Percentiles rank a stretch among this genome's conserved stretches.
phyloP scores from a whole-genome alignment of 1,140 invertebrate genomes.

The Carcinoscorpius rotundicauda region DNA sequence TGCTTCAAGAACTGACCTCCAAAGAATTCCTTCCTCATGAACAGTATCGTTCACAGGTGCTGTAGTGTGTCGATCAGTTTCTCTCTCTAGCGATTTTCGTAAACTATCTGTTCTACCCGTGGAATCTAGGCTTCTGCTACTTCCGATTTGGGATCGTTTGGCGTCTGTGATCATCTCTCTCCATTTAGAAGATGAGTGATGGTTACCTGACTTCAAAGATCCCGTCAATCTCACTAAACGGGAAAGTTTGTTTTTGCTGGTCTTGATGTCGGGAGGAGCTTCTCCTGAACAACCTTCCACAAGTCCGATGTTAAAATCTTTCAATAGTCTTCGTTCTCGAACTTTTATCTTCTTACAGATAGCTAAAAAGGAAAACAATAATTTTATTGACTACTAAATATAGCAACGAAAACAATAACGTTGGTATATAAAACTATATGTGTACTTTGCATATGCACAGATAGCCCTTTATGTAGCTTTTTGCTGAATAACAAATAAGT shows the following conservation, averaged over 20 bases:
- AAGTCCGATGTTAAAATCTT: slow-evolving; percentile 77
- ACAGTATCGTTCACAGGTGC: too few species aligned
- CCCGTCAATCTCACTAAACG: slow-evolving; percentile 10
- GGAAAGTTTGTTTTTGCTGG: slow-evolving; percentile 10
- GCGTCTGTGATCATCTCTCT: slow-evolving; percentile 17
- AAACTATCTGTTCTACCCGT: background rate
- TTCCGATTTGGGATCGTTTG: slow-evolving; percentile 14
- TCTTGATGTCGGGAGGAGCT: slow-evolving; percentile 10
- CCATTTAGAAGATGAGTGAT: slow-evolving; percentile 12
- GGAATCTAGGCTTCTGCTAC: background rate
- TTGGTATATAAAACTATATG: too few species aligned
- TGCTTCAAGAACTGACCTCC: too few species aligned
- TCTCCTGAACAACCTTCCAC: slow-evolving; percentile 42
- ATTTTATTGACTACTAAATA: background rate
- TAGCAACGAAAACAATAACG: background rate
- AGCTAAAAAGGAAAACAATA: slow-evolving; percentile 36
- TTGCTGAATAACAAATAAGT: too few species aligned
- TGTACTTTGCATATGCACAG: too few species aligned
- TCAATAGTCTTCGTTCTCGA: slow-evolving; percentile 69
- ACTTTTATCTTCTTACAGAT: slow-evolving; percentile 67
- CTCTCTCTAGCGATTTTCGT: background rate
- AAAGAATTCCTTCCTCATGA: too few species aligned
- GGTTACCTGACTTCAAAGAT: background rate
- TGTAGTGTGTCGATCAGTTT: background rate
- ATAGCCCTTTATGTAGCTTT: too few species aligned